Conservation (phyloP, 2,797 vertebrate species). For the Geotrypetes seraphini region DNA sequence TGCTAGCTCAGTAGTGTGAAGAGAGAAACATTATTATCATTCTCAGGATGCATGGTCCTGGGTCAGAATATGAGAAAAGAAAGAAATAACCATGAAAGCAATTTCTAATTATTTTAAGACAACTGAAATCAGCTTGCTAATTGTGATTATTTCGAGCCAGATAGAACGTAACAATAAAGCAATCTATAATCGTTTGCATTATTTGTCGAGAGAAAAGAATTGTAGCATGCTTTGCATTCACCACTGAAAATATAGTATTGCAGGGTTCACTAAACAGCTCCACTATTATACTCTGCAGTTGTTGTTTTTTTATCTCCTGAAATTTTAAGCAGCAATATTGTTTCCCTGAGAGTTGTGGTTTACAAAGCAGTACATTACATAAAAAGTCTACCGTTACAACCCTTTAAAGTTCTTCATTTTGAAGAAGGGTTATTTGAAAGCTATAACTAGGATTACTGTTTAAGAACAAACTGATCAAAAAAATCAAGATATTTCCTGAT, state of each 20-base stretch:
- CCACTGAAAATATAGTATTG: neutral
- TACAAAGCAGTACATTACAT: neutral
- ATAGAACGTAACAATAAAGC: neutral
- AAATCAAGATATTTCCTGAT: no score
- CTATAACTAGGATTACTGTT: neutral
- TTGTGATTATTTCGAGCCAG: constrained; percentile 8
- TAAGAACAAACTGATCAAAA: no score
- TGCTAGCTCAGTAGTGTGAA: constrained; percentile 52
- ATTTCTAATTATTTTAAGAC: constrained; percentile 18
- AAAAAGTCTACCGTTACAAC: neutral
- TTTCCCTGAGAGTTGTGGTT: neutral
- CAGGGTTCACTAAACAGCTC: no score
- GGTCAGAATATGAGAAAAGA: constrained; percentile 19
- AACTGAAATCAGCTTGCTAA: neutral
- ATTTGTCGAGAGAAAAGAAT: neutral
- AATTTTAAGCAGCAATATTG: constrained; percentile 5
- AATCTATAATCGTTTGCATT: neutral
- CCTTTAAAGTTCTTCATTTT: neutral
- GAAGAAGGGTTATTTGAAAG: neutral
- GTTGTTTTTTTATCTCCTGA: constrained; percentile 7
- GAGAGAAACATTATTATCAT: constrained; percentile 76
- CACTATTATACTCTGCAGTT: no score
- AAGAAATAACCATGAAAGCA: constrained; percentile 12
- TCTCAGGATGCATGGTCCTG: constrained; percentile 45
- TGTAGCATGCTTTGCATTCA: neutral